Evolutionary conservation across 2,797 vertebrate species (phyloP).

Genomic region (Bradypodion pumilum): DNA sequence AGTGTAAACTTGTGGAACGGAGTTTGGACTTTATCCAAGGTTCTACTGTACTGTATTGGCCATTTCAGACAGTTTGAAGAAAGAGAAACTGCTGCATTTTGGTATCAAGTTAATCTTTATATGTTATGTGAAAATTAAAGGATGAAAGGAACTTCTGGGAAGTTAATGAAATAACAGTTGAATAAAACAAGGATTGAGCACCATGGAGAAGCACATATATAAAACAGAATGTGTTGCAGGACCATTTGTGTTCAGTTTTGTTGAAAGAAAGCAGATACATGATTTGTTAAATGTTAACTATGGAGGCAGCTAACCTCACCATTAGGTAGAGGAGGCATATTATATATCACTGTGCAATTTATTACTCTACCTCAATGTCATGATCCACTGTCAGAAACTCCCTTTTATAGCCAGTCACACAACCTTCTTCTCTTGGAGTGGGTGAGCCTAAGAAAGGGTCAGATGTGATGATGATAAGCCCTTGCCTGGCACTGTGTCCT

Average conservation of each 20-base stretch:
- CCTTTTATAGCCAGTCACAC: no score
- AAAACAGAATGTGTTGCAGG: neutral
- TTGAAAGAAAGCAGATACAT: neutral
- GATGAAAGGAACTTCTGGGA: neutral
- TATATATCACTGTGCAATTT: no score
- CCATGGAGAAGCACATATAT: neutral
- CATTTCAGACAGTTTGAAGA: neutral
- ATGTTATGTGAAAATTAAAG: neutral
- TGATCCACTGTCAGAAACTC: no score
- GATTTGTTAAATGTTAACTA: neutral
- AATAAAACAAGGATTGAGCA: neutral
- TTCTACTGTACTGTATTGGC: no score
- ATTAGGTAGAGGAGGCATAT: neutral
- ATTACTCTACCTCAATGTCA: no score
- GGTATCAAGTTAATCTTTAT: neutral
- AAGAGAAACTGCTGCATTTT: constrained; percentile 1
- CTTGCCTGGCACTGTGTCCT: no score
- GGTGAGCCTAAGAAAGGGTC: no score
- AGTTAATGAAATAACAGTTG: neutral
- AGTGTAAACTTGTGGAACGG: no score
- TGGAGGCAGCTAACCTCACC: neutral
- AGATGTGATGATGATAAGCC: no score
- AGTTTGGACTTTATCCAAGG: no score
- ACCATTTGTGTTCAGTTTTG: neutral
- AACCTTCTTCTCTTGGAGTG: no score